phyloP scores from a whole-genome alignment of 2,888 invertebrate species.

The Epiblema foenella region DNA sequence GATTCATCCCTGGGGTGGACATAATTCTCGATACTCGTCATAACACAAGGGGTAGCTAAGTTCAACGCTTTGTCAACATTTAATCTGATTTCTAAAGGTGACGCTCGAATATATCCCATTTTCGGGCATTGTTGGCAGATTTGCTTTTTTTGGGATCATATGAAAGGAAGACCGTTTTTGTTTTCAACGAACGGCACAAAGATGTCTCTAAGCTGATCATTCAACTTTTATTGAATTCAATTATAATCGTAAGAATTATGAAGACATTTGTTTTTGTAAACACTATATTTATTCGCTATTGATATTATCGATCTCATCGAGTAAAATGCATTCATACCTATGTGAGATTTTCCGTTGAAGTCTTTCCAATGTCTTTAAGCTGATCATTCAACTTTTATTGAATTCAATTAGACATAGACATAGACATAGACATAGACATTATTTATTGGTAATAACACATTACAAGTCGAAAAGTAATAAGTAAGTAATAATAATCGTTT shows the following conservation, averaged over 20 bases:
- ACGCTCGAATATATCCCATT: conserved; percentile 49
- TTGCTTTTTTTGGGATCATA: conserved; percentile 35
- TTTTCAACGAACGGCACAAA: conserved; percentile 23
- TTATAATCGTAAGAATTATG: conserved; percentile 2
- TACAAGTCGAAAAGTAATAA: no score
- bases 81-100: conserved; percentile 64
- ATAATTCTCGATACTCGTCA: conserved; percentile 74
- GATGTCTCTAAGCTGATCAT: conserved; percentile 28
- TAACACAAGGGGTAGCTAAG: conserved; percentile 67
- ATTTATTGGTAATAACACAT: no score
- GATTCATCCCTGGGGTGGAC: conserved; percentile 48
- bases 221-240: conserved; percentile 7
- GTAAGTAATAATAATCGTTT: no score
- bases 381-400: conserved; percentile 22
- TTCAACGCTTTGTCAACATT: conserved; percentile 59
- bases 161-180: conserved; percentile 23
- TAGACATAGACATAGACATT: no score
- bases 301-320: no score
- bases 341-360: no score
- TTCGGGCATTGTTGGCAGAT: conserved; percentile 28
- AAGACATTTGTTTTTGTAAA: background rate
- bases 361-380: conserved; percentile 27
- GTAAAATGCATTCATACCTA: no score
- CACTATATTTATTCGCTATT: background rate
- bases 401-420: no score